A percentile compares a stretch with the other conserved stretches of the same genome.
These are phyloP conservation scores for Onychostoma macrolepis DNA, from an alignment of 2,113 vertebrate species.

Conservation along the genomic window DNA sequence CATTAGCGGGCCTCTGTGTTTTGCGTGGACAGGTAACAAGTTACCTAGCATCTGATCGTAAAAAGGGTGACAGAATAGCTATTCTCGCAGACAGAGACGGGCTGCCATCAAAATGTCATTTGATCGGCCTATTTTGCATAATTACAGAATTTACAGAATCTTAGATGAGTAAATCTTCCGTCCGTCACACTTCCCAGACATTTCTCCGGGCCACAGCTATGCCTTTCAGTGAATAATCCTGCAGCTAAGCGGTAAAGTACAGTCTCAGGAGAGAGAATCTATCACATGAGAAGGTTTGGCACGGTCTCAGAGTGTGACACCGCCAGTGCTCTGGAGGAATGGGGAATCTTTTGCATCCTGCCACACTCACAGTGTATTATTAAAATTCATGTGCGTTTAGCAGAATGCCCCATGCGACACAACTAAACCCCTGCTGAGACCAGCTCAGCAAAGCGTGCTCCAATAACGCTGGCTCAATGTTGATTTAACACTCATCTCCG, in stretches of 20 bases:
- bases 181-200: constrained; percentile 1
- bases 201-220: background rate
- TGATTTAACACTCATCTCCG: constrained; percentile 49
- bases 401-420: constrained; percentile 10
- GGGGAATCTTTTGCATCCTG: constrained; percentile 29
- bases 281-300: constrained; percentile 38
- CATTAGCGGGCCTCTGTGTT: constrained; percentile 56
- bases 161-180: background rate
- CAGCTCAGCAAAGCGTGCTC: constrained; percentile 43
- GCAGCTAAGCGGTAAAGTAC: constrained; percentile 10
- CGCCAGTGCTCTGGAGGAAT: constrained; percentile 39
- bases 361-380: constrained; percentile 43
- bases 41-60: background rate
- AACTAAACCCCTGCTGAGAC: constrained; percentile 51
- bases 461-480: constrained; percentile 52
- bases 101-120: constrained; percentile 5
- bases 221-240: constrained; percentile 26
- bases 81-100: background rate
- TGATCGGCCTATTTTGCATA: constrained; percentile 24
- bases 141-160: constrained; percentile 28
- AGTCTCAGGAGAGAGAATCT: constrained; percentile 32
- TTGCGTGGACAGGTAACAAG: constrained; percentile 48
- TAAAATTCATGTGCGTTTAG: constrained; percentile 55
- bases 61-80: constrained; percentile 18
- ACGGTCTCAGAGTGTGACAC: constrained; percentile 11